Conservation (phyloP, 2,113 vertebrate species). For the Xenopus borealis region DNA sequence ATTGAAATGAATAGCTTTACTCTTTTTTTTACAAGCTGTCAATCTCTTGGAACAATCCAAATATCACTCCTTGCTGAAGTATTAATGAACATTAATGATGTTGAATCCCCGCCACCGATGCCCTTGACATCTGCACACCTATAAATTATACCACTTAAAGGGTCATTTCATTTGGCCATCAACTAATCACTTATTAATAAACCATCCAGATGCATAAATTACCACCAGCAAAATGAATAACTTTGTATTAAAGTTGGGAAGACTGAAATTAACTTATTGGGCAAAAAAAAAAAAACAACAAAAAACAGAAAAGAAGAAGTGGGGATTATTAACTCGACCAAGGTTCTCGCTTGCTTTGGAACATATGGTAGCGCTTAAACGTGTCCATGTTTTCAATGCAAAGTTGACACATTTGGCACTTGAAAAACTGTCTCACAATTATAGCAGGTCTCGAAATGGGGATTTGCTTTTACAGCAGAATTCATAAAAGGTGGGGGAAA, state of each 20-base stretch:
- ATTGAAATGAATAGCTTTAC: too few species aligned
- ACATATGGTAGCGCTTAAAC: conserved; percentile 75
- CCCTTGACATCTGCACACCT: conserved; percentile 26
- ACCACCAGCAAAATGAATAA: conserved; percentile 32
- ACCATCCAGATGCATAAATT: conserved; percentile 25
- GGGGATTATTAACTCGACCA: conserved; percentile 53
- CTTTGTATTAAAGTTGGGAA: conserved; percentile 52
- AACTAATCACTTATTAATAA: conserved; percentile 38
- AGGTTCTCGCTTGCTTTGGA: conserved; percentile 53
- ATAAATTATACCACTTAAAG: conserved; percentile 18
- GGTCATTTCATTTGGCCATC: conserved; percentile 43
- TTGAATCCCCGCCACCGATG: conserved; percentile 35
- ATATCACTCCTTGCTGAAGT: conserved; percentile 41
- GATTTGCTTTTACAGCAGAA: conserved; percentile 72
- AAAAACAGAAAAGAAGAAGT: conserved; percentile 33
- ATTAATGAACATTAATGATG: conserved; percentile 47
- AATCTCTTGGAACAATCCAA: conserved; percentile 44
- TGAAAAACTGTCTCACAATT: conserved; percentile 67
- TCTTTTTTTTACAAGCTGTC: background rate
- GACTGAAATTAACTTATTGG: conserved; percentile 55
- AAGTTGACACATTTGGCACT: conserved; percentile 72
- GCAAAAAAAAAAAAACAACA: conserved; percentile 47
- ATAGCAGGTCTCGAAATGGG: conserved; percentile 68
- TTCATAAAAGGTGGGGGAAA: conserved; percentile 59
- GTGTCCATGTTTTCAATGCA: conserved; percentile 69